These are phyloP conservation scores for Euborellia annulipes DNA, from an alignment of 1,140 invertebrate genomes.

Conservation along the genomic window DNA sequence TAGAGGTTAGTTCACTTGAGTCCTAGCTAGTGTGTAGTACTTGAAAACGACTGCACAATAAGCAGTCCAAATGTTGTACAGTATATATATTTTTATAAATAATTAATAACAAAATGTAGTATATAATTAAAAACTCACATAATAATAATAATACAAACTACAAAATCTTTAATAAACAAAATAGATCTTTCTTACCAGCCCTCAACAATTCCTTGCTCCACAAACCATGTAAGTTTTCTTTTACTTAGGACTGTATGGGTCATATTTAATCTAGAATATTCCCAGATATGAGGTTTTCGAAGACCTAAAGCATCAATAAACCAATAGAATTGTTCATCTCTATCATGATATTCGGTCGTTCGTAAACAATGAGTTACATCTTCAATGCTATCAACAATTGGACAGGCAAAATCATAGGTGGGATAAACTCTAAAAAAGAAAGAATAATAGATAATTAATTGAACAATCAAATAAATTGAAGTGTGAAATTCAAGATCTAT, in stretches of 20 bases:
- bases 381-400: conserved; percentile 95
- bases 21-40: too few relatives aligned
- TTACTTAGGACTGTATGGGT: conserved; percentile 96
- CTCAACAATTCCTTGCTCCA: conserved; percentile 80
- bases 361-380: conserved; percentile 92
- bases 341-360: conserved; percentile 97
- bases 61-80: too few relatives aligned
- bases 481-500: conserved; percentile 8
- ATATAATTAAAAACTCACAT: conserved; percentile 1
- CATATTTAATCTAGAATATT: conserved; percentile 91
- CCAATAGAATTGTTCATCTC: conserved; percentile 97
- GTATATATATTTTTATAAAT: too few relatives aligned
- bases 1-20: too few relatives aligned
- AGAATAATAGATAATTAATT: conserved; percentile 7
- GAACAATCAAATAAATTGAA: conserved; percentile 7
- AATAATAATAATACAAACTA: conserved; percentile 2
- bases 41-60: too few relatives aligned
- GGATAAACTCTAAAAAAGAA: conserved; percentile 76
- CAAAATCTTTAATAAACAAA: conserved; percentile 1
- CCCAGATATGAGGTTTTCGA: conserved; percentile 86
- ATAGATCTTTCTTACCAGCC: conserved; percentile 80
- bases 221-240: conserved; percentile 95
- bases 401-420: conserved; percentile 99
- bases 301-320: conserved; percentile 75
- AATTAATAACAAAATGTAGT: too few relatives aligned